Percentiles rank a stretch among this genome's conserved stretches.
These are phyloP conservation scores for Trematocara macrostoma DNA, from an alignment of 2,113 vertebrate species.

Conservation along the genomic window DNA sequence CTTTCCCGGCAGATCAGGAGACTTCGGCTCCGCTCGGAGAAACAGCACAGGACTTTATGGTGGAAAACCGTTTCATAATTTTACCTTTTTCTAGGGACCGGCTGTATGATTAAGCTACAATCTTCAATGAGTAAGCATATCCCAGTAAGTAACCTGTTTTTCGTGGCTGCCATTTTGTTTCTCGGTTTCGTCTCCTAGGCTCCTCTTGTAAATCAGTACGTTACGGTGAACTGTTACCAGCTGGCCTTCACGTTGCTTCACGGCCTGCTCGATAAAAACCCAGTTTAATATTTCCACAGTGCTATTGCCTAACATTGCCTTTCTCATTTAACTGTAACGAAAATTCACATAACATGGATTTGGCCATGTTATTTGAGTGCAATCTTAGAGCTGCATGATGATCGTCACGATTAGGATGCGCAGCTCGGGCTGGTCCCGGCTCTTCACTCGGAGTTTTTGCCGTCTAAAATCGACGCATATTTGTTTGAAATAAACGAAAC, in stretches of 20 bases:
- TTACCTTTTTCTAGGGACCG: constrained; percentile 82
- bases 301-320: rapidly evolving
- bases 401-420: not conserved
- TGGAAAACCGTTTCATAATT: constrained; percentile 61
- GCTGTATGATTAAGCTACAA: constrained; percentile 99
- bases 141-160: constrained; percentile 83
- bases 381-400: not conserved
- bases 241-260: constrained; percentile 24
- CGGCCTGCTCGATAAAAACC: not conserved
- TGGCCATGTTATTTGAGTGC: not conserved
- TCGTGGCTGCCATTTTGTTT: constrained; percentile 12
- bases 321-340: rapidly evolving
- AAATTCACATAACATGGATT: rapidly evolving
- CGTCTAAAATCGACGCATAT: not conserved
- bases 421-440: not conserved
- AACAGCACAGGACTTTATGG: constrained; percentile 71
- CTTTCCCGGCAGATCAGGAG: constrained; percentile 27
- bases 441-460: not conserved
- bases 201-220: constrained; percentile 4
- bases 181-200: not conserved
- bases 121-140: constrained; percentile 99
- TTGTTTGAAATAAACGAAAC: not conserved
- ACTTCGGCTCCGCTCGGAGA: constrained; percentile 63
- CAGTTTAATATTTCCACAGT: rapidly evolving
- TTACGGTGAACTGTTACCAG: not conserved